Evolutionary conservation across 1,140 invertebrate species (phyloP).

Genomic region (Plutomurus gul): DNA sequence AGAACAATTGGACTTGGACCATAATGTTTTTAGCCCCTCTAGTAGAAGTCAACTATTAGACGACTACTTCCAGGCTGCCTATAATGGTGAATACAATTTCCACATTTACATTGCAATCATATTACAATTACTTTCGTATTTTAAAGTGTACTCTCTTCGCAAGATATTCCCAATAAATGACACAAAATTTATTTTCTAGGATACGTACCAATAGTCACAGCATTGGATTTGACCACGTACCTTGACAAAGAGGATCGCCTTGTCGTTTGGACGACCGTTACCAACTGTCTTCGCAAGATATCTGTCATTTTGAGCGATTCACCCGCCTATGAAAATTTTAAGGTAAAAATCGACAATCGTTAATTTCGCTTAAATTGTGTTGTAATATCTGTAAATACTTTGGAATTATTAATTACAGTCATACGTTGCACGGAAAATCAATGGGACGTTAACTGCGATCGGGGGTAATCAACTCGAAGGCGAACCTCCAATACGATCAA

Average conservation of each 20-base stretch:
- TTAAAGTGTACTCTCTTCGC: too few relatives aligned
- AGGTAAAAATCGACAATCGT: neutral
- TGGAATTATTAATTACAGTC: neutral
- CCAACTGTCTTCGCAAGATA: neutral
- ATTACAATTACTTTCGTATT: too few relatives aligned
- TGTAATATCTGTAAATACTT: neutral
- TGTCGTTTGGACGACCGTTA: conserved; percentile 30
- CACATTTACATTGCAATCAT: neutral
- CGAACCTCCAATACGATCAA: neutral
- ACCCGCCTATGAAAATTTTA: neutral
- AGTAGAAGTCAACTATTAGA: conserved; percentile 44
- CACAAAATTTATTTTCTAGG: neutral
- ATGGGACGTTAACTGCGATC: conserved; percentile 14
- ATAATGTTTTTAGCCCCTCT: neutral
- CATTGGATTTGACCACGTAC: conserved; percentile 36
- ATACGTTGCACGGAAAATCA: neutral
- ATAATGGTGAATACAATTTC: neutral
- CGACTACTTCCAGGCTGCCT: conserved; percentile 38
- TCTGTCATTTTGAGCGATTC: neutral
- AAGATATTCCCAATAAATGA: too few relatives aligned
- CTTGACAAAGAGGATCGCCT: conserved; percentile 6
- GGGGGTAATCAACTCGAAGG: neutral
- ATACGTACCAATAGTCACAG: neutral
- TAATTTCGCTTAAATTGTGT: neutral
- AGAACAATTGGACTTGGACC: conserved; percentile 24